These are phyloP conservation scores for Drosophila demipolita DNA, from an alignment of 2,888 invertebrate species.

Conservation along the genomic window DNA sequence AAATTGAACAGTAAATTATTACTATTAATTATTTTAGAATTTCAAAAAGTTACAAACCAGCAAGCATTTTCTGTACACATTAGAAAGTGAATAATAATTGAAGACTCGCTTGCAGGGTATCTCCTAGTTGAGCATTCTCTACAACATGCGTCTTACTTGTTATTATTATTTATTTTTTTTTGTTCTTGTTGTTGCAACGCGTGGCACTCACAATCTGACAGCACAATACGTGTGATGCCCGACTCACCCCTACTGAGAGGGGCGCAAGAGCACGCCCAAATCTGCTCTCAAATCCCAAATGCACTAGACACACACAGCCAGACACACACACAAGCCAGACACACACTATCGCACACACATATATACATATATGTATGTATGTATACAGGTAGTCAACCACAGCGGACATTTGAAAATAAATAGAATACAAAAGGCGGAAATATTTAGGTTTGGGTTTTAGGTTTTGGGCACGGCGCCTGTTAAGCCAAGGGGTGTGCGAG, in stretches of 20 bases:
- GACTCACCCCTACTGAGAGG: constrained; percentile 29
- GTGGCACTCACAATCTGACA: constrained; percentile 53
- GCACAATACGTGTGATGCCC: constrained; percentile 28
- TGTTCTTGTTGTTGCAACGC: constrained; percentile 37
- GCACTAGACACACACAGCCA: constrained; percentile 12
- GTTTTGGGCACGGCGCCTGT: constrained; percentile 44
- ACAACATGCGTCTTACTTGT: not conserved
- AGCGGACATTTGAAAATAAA: constrained; percentile 46
- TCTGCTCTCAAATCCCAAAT: constrained; percentile 51
- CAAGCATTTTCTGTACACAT: not conserved
- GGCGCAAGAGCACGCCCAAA: constrained; percentile 41
- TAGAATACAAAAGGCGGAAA: constrained; percentile 27
- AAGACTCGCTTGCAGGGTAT: not conserved
- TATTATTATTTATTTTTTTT: not conserved
- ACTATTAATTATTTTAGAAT: too few relatives aligned
- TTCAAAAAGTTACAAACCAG: not conserved
- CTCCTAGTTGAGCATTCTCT: not conserved
- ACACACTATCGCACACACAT: not conserved
- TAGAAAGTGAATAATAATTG: not conserved
- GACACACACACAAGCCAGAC: not conserved
- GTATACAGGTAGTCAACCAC: constrained; percentile 49
- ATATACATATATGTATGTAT: not conserved
- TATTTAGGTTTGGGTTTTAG: constrained; percentile 23
- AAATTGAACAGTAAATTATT: too few relatives aligned
- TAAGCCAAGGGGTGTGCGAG: constrained; percentile 7